A percentile compares a stretch with the other conserved stretches of the same genome.
phyloP scores from a whole-genome alignment of 2,113 vertebrate species.

The Actenoides hombroni region DNA sequence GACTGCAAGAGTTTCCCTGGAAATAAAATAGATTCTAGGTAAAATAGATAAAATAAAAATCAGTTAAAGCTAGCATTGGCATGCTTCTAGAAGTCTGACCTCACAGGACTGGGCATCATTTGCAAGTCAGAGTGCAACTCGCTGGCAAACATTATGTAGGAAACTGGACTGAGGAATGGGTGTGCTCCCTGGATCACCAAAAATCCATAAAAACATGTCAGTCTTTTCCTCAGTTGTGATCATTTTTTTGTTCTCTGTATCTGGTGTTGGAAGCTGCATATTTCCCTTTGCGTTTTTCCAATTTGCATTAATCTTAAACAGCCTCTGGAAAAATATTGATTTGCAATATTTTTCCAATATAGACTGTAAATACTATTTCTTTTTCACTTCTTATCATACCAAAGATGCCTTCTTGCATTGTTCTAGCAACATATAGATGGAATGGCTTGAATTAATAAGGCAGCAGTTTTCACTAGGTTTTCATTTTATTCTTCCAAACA shows the following conservation, averaged over 20 bases:
- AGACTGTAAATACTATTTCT: neutral
- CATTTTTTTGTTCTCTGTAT: neutral
- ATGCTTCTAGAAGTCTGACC: neutral
- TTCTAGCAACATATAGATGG: neutral
- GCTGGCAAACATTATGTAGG: neutral
- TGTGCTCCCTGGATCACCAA: neutral
- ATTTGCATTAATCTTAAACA: neutral
- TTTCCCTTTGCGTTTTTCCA: accelerated
- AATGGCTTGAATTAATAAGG: neutral
- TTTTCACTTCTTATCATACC: neutral
- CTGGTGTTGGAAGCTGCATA: neutral
- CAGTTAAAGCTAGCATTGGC: neutral
- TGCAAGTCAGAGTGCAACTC: neutral
- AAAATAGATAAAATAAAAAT: neutral
- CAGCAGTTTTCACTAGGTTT: neutral
- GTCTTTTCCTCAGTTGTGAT: neutral
- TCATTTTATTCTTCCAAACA: neutral
- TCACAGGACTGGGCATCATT: neutral
- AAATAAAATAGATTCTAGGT: neutral
- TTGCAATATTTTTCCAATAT: neutral
- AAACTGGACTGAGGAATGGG: neutral
- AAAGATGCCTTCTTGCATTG: neutral
- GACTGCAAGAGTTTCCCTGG: neutral
- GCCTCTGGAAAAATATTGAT: neutral
- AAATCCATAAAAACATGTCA: neutral